phyloP scores from a whole-genome alignment of 2,888 invertebrate genomes.

The Tiphia femorata region DNA sequence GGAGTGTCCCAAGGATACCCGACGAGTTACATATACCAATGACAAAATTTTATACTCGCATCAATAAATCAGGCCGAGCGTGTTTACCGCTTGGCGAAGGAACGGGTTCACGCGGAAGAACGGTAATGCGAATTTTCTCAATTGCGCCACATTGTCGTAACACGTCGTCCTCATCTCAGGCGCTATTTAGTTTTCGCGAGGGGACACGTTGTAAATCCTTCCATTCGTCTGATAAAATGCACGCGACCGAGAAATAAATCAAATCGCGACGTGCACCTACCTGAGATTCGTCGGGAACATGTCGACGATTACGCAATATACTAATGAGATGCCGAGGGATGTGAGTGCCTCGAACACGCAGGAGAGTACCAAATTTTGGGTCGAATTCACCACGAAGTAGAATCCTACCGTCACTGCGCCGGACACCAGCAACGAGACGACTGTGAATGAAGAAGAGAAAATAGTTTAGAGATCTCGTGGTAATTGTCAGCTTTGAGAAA shows the following conservation, averaged over 20 bases:
- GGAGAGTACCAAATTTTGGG: conserved; percentile 80
- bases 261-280: conserved; percentile 66
- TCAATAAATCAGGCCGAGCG: too few species aligned
- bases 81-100: too few species aligned
- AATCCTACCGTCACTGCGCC: conserved; percentile 81
- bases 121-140: background rate
- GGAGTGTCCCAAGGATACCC: too few species aligned
- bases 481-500: too few species aligned
- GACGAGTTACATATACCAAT: too few species aligned
- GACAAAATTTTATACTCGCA: too few species aligned
- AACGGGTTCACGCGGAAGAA: too few species aligned
- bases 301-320: conserved; percentile 86
- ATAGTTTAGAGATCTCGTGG: background rate
- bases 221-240: conserved; percentile 8
- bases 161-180: background rate
- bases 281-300: conserved; percentile 86
- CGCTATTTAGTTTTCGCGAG: conserved; percentile 11
- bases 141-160: background rate
- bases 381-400: conserved; percentile 80
- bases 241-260: too few species aligned
- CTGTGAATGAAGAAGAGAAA: conserved; percentile 68
- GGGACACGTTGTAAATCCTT: background rate
- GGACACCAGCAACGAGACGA: conserved; percentile 81
- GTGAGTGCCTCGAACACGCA: conserved; percentile 86
- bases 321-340: conserved; percentile 83